Base-by-base conservation (phyloP, 2,113 vertebrate species). In the Chaenogobius annularis region DNA sequence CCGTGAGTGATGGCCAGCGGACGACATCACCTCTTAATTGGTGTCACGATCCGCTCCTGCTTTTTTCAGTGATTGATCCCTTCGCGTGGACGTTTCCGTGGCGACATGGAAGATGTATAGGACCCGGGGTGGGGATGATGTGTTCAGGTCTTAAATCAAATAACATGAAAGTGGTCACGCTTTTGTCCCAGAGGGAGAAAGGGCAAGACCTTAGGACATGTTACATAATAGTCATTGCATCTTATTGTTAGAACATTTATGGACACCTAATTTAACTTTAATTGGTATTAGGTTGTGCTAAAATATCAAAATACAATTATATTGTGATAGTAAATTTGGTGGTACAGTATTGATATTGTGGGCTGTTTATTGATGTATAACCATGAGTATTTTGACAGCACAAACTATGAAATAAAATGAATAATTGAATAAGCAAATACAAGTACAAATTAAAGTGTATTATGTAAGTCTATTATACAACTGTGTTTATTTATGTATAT, bases 1-100 rank as follows among this genome's bases (percentile, higher is more conserved):
- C 22, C 58, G 81, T 90, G 91, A 92, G 84, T 76, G 87, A 91
- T 91, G 91, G 89, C 85, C 87, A 55, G 77, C 80, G 88, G 87
- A 87, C 82, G 79, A 91, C 91, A 89, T 87, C 87, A 91, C 91
- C 91, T 92, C 84, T 91, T 92, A 91, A 92, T 92, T 92, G 91
- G 87, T 92, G 91, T 91, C 88, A 84, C 73, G 88, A 85, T 90
- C 86, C 73, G 26, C 80, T 89, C 89, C 84, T 90, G 84, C 81
- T 87, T 89, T 17, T 35, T 89, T 79, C 85, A 79, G 81, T 89
- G 90, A 92, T 90, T 83, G 84, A 92, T 89, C 87, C 61, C 19
- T 72, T 48, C 4, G 0, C 78, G 83, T 88, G 89, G 85, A 90
- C 80, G 83, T 92, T 73, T 59, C 88, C 77, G 81, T 80, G 78